phyloP scores from a whole-genome alignment of 2,797 vertebrate genomes.

The Balearica regulorum region DNA sequence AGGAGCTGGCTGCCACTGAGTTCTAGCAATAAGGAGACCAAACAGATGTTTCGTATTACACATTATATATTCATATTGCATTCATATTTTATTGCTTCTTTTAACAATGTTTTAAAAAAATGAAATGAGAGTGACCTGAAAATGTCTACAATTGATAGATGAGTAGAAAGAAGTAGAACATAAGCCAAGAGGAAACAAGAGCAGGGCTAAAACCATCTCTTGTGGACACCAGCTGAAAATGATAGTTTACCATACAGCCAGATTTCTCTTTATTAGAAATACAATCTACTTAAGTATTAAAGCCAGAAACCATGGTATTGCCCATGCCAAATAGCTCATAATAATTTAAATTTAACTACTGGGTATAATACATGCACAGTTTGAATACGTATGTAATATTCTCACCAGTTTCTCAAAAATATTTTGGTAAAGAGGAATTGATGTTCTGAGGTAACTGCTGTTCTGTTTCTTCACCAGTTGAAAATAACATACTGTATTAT shows the following conservation, averaged over 20 bases:
- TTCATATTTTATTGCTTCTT: background rate
- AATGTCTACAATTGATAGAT: background rate
- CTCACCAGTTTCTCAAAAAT: background rate
- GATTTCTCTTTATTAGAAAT: background rate
- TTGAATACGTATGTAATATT: background rate
- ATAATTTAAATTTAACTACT: background rate
- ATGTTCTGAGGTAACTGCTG: background rate
- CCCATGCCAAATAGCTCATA: background rate
- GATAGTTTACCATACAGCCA: background rate
- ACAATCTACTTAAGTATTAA: background rate
- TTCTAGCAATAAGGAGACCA: background rate
- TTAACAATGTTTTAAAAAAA: background rate
- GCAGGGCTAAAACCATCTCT: background rate
- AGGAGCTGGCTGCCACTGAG: background rate
- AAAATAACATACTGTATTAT: background rate
- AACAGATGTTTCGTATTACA: background rate
- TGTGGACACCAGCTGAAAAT: background rate
- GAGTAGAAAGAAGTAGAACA: background rate
- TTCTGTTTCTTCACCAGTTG: background rate
- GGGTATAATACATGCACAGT: background rate
- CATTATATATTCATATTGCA: background rate
- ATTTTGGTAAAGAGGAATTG: background rate
- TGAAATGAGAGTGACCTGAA: background rate
- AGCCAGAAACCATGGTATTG: background rate
- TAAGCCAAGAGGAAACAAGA: background rate